Percentiles rank a stretch among this genome's conserved stretches.
These are phyloP conservation scores for Drosophila borborema DNA, from an alignment of 2,888 invertebrate genomes.

Conservation along the genomic window DNA sequence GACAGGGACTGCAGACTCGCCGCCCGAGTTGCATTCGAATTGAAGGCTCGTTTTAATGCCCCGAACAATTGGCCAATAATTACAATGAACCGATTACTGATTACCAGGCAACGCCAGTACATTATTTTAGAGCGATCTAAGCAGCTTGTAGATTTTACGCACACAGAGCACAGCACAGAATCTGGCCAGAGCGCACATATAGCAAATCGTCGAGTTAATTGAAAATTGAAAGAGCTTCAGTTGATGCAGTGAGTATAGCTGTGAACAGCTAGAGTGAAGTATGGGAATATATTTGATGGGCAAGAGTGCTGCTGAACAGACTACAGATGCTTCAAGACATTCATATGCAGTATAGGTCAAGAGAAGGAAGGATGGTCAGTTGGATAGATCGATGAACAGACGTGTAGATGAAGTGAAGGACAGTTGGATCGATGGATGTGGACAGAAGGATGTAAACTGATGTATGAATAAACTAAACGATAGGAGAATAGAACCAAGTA, in stretches of 20 bases:
- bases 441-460: no score
- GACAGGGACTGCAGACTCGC: neutral
- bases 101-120: constrained; percentile 27
- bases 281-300: no score
- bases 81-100: constrained; percentile 66
- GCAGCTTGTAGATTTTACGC: constrained; percentile 10
- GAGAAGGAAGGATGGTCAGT: no score
- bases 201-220: neutral
- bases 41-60: constrained; percentile 46
- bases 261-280: no score
- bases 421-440: no score
- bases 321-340: no score
- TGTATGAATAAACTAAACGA: no score
- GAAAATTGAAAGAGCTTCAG: neutral
- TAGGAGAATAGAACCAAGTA: no score
- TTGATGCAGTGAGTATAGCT: neutral
- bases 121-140: constrained; percentile 27
- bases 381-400: no score
- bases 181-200: neutral
- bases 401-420: no score
- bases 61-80: constrained; percentile 57
- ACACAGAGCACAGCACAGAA: neutral
- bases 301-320: no score
- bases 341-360: no score
- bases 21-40: neutral